These are phyloP conservation scores for Crocuta crocuta DNA, from an alignment of 2,113 vertebrate species.

Conservation along the genomic window DNA sequence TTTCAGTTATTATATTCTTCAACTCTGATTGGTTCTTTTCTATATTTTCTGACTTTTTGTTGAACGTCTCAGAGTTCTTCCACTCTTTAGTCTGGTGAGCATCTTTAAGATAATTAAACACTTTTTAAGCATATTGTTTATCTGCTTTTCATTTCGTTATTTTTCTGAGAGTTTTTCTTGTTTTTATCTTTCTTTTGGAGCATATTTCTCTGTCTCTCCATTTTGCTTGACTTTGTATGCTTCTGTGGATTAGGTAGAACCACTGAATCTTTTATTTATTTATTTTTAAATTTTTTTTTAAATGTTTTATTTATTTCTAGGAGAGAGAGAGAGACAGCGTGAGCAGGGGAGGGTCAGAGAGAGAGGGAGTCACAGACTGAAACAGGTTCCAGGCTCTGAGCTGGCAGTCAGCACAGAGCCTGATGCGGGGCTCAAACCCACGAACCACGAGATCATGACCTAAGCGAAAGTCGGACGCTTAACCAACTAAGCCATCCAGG, in stretches of 20 bases:
- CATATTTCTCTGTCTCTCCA: neutral
- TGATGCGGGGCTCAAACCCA: too few species aligned
- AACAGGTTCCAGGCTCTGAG: too few species aligned
- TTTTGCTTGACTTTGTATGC: neutral
- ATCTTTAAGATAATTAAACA: neutral
- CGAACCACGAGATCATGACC: too few species aligned
- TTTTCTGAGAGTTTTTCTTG: neutral
- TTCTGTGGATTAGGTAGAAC: neutral
- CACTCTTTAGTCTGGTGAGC: neutral
- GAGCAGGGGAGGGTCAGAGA: too few species aligned
- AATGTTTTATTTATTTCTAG: too few species aligned
- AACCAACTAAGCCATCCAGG: too few species aligned
- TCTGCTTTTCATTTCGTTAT: neutral
- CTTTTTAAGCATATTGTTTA: neutral
- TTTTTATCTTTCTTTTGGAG: neutral
- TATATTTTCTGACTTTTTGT: neutral
- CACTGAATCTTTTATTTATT: neutral
- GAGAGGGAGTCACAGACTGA: too few species aligned
- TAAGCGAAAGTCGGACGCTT: too few species aligned
- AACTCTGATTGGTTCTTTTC: neutral
- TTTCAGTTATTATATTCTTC: neutral
- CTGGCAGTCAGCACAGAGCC: too few species aligned
- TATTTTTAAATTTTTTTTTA: too few species aligned
- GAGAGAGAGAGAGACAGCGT: too few species aligned
- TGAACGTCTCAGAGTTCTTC: neutral